Evolutionary conservation across 2,888 invertebrate genomes (phyloP).

Genomic region (Ormyrus nitidulus): DNA sequence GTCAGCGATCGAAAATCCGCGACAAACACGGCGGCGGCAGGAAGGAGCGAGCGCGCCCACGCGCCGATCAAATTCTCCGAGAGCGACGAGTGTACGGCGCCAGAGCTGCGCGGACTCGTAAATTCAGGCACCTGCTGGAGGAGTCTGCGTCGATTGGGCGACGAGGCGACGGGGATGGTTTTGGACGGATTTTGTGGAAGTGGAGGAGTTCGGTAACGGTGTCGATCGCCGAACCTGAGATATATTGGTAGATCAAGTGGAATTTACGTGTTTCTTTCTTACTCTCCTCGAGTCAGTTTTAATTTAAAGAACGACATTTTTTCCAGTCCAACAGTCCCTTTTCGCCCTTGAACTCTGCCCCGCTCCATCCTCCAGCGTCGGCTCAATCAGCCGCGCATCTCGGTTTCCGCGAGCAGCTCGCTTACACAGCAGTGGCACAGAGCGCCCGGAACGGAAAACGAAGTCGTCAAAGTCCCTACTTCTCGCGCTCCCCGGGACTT

Average conservation of each 20-base stretch:
- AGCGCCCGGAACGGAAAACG: neutral
- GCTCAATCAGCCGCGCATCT: too few relatives aligned
- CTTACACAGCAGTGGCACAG: too few relatives aligned
- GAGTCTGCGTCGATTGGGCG: neutral
- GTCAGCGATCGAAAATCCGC: neutral
- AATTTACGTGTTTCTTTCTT: too few relatives aligned
- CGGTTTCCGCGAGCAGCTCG: too few relatives aligned
- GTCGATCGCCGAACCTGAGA: too few relatives aligned
- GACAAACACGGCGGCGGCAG: constrained; percentile 42
- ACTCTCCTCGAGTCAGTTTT: too few relatives aligned
- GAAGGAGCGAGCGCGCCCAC: constrained; percentile 44
- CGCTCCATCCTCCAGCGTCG: too few relatives aligned
- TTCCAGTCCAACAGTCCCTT: neutral
- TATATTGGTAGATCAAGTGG: too few relatives aligned
- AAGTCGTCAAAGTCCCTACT: constrained; percentile 37
- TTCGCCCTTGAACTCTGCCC: neutral
- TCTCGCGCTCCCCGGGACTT: neutral
- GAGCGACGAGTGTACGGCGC: constrained; percentile 24
- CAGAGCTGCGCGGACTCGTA: constrained; percentile 48
- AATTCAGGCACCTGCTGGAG: constrained; percentile 39
- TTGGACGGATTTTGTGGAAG: neutral
- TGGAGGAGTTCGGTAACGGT: neutral
- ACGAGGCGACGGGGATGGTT: neutral
- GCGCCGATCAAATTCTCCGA: constrained; percentile 40
- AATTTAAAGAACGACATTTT: neutral